Percentiles rank a stretch among this genome's conserved stretches.
Conservation (phyloP, 2,888 invertebrate genomes). For the Cryptus armator region DNA sequence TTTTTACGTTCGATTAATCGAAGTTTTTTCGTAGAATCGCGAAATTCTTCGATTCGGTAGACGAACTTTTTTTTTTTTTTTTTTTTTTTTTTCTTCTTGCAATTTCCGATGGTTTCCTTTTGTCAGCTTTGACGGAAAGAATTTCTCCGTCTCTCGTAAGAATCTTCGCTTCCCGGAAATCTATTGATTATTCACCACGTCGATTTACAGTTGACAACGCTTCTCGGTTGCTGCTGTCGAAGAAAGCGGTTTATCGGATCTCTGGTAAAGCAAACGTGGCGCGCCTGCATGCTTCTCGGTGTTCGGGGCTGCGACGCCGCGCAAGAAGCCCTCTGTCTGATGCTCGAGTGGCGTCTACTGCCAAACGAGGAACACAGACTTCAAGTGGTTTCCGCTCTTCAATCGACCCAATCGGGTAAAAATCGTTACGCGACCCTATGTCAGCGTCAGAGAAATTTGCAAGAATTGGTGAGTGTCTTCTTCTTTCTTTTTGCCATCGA, state of each 20-base stretch:
- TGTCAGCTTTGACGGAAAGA: too few relatives aligned
- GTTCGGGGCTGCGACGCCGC: slow-evolving; percentile 89
- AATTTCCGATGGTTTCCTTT: too few relatives aligned
- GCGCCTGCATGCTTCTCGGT: slow-evolving; percentile 90
- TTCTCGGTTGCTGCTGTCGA: slow-evolving; percentile 90
- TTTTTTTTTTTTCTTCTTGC: too few relatives aligned
- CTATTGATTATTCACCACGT: slow-evolving; percentile 40
- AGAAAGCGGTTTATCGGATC: slow-evolving; percentile 90
- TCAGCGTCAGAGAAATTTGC: slow-evolving; percentile 90
- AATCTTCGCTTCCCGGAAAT: not conserved
- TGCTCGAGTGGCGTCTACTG: slow-evolving; percentile 92
- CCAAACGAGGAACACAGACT: slow-evolving; percentile 88
- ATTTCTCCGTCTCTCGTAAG: too few relatives aligned
- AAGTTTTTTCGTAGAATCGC: too few relatives aligned
- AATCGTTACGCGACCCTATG: slow-evolving; percentile 90
- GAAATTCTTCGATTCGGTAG: too few relatives aligned
- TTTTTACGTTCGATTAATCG: too few relatives aligned
- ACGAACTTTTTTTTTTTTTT: too few relatives aligned
- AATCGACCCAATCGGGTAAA: slow-evolving; percentile 90
- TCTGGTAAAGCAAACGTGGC: slow-evolving; percentile 89
- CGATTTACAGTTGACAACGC: slow-evolving; percentile 86
- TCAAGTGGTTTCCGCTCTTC: slow-evolving; percentile 91
- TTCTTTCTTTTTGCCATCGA: not conserved
- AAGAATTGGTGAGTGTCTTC: slow-evolving; percentile 88
- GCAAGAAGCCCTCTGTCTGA: slow-evolving; percentile 90